phyloP scores from a whole-genome alignment of 30 jellyfish, hydroid and myxozoan species.

The Turritopsis dohrnii region DNA sequence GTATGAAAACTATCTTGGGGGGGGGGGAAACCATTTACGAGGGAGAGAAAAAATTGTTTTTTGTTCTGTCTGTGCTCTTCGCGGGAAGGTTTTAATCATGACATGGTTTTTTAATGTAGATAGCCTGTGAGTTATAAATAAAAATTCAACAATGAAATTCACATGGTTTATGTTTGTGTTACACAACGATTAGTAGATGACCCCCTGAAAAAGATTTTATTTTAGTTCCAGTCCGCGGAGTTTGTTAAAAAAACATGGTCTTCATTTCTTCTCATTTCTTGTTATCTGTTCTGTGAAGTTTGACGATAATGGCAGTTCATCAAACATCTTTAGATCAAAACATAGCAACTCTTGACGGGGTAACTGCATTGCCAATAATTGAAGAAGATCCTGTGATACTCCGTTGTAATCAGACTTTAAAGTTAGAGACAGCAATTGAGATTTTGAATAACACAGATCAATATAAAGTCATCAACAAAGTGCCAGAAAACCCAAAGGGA shows the following conservation, averaged over 20 bases:
- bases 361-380: constrained; percentile 5
- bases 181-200: background rate
- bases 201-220: background rate
- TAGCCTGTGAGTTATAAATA: too few species aligned
- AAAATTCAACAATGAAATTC: too few species aligned
- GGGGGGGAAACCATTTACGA: too few species aligned
- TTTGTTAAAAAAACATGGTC: background rate
- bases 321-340: background rate
- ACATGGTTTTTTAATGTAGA: too few species aligned
- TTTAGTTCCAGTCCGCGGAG: background rate
- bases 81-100: too few species aligned
- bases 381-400: constrained; percentile 31
- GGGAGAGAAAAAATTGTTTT: too few species aligned
- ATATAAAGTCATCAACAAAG: constrained; percentile 54
- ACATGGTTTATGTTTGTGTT: too few species aligned
- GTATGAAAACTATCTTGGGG: too few species aligned
- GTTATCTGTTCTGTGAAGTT: constrained; percentile 31
- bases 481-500: constrained; percentile 87
- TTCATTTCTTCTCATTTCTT: constrained; percentile 3
- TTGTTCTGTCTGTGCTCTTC: too few species aligned
- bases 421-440: constrained; percentile 72
- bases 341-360: constrained; percentile 6
- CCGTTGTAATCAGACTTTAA: constrained; percentile 41
- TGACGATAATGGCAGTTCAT: constrained; percentile 18
- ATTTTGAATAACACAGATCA: constrained; percentile 65